Evolutionary conservation across 2,113 vertebrate genomes (phyloP).

Genomic region (Heterotilapia buettikoferi): DNA sequence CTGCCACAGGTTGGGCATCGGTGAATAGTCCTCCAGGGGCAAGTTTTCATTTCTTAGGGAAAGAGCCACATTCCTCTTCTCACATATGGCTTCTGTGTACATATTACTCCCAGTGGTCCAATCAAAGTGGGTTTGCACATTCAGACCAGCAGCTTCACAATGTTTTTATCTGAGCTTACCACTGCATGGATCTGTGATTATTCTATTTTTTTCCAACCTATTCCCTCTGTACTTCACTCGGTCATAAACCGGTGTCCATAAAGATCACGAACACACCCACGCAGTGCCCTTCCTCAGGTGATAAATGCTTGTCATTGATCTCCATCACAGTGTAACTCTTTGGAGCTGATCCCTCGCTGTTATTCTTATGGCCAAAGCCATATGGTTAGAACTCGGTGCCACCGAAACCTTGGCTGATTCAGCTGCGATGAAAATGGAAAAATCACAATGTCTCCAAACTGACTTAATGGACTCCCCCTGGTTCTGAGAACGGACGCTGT

Average conservation of each 20-base stretch:
- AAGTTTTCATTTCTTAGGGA: conserved; percentile 49
- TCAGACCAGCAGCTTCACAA: neutral
- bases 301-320: conserved; percentile 66
- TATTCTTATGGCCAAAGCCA: conserved; percentile 52
- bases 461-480: conserved; percentile 50
- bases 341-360: conserved; percentile 52
- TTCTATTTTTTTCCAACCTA: neutral
- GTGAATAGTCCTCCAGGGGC: conserved; percentile 40
- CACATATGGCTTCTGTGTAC: conserved; percentile 17
- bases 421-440: conserved; percentile 23
- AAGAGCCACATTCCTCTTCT: conserved; percentile 24
- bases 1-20: conserved; percentile 37
- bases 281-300: conserved; percentile 36
- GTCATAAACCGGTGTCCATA: conserved; percentile 20
- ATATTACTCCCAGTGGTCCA: conserved; percentile 22
- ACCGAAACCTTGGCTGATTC: conserved; percentile 46
- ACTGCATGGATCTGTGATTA: neutral
- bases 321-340: conserved; percentile 40
- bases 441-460: conserved; percentile 41
- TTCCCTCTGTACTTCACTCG: neutral
- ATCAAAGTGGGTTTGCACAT: conserved; percentile 6
- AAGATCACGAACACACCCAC: conserved; percentile 49
- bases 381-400: conserved; percentile 65
- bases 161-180: neutral
- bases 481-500: neutral